phyloP scores from a whole-genome alignment of 1,140 invertebrate genomes.

The Liolophura sinensis region DNA sequence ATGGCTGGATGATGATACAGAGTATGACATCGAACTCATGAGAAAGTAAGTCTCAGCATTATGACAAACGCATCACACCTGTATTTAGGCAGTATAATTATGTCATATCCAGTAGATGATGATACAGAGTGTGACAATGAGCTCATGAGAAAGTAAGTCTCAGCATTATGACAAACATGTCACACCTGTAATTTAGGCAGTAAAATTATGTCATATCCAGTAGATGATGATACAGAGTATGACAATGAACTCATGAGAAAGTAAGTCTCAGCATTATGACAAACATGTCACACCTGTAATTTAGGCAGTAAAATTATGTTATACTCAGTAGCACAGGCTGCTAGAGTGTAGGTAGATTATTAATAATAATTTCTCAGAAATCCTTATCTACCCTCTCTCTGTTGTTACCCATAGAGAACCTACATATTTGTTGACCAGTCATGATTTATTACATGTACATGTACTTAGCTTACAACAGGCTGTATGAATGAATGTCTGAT shows the following conservation, averaged over 20 bases:
- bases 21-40: conserved; percentile 89
- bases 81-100: neutral
- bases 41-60: conserved; percentile 64
- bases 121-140: conserved; percentile 71
- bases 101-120: neutral
- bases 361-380: too few relatives aligned
- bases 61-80: neutral
- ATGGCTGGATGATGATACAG: conserved; percentile 92
- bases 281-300: neutral
- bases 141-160: conserved; percentile 71
- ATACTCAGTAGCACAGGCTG: too few relatives aligned
- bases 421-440: too few relatives aligned
- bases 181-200: neutral
- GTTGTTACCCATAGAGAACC: too few relatives aligned
- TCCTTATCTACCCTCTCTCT: too few relatives aligned
- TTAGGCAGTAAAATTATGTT: neutral
- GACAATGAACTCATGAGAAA: conserved; percentile 87
- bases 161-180: neutral
- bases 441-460: too few relatives aligned
- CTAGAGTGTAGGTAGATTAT: too few relatives aligned
- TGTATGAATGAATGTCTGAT: too few relatives aligned
- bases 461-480: too few relatives aligned
- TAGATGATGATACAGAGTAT: neutral
- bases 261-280: conserved; percentile 34
- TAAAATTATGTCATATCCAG: neutral